Evolutionary conservation across 2,113 vertebrate species (phyloP), one percentile per base, ranked within the genome.

Genomic region (Triplophysa dalaica): DNA sequence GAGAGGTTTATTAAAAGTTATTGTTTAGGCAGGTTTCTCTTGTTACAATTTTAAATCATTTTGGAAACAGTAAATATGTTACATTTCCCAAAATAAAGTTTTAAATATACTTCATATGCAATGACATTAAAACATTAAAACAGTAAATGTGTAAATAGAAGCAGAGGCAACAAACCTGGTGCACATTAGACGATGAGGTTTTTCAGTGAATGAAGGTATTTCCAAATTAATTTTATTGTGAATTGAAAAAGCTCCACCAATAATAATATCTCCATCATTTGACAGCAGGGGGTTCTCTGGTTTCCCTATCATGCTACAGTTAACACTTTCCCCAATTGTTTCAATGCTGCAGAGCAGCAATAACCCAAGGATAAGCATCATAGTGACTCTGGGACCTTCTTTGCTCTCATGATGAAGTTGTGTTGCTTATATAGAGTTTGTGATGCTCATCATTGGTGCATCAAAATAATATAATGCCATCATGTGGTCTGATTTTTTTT

Each of bases 201-300:
- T 83, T 48, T 74, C 80, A 65, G 54, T 81, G 72, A 88, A 88
- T 24, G 77, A 75, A 1, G 52, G 75, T 21, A 24, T 76, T 45
- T 77, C 58, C n/a, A 70, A 41, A 58, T 69, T 54, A 56, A 82
- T 77, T 82, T 82, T 82, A 78, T 78, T 85, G 80, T 88, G 86
- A 70, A 88, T 79, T 70, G 87, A 84, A 83, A 88, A 88, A 21
- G 80, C 84, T 52, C 87, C 87, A 72, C 86, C 86, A 29, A 88
- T 89, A 1, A 85, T 75, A 22, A 88, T 56, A 19, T 89, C 85
- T 48, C 87, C 88, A 69, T 84, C 78, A 26, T 83, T 86, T 26
- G 75, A 84, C 56, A 89, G 74, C 33, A 83, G 41, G 4, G 85
- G 82, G 19, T 74, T 67, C 52, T 88, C 84, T 64, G 86, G 83